Percentiles rank a stretch among this genome's conserved stretches.
These are phyloP conservation scores for Cygnus buccinator DNA, from an alignment of 2,113 vertebrate genomes.

Conservation along the genomic window DNA sequence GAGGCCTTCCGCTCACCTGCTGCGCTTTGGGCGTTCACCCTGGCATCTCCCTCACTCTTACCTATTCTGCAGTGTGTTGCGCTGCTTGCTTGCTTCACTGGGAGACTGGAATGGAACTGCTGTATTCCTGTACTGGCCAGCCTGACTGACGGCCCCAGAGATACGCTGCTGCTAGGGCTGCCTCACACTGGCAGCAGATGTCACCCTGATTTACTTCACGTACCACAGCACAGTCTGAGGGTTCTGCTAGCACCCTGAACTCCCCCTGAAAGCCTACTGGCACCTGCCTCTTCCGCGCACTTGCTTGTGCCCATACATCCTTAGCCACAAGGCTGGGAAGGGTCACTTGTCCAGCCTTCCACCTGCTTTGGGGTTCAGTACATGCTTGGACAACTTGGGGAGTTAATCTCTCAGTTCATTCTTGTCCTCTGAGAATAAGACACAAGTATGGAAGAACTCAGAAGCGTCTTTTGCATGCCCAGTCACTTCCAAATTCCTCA, in stretches of 20 bases:
- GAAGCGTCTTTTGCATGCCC: neutral
- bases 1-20: neutral
- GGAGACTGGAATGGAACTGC: neutral
- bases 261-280: neutral
- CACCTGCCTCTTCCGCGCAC: neutral
- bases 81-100: neutral
- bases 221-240: neutral
- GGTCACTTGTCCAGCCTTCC: neutral
- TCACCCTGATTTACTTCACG: neutral
- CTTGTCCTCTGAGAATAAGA: neutral
- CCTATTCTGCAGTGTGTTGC: neutral
- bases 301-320: fast-evolving
- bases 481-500: neutral
- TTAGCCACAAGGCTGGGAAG: no score
- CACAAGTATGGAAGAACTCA: neutral
- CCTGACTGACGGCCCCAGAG: neutral
- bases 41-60: neutral
- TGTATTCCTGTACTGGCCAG: neutral
- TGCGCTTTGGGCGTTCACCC: neutral
- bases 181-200: neutral
- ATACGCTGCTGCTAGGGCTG: neutral
- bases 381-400: neutral
- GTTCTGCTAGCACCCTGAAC: neutral
- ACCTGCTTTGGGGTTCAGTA: neutral
- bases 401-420: neutral